Percentiles rank a stretch among this genome's conserved stretches.
phyloP scores from a whole-genome alignment of 2,113 vertebrate genomes.

The Leucopsar rothschildi region DNA sequence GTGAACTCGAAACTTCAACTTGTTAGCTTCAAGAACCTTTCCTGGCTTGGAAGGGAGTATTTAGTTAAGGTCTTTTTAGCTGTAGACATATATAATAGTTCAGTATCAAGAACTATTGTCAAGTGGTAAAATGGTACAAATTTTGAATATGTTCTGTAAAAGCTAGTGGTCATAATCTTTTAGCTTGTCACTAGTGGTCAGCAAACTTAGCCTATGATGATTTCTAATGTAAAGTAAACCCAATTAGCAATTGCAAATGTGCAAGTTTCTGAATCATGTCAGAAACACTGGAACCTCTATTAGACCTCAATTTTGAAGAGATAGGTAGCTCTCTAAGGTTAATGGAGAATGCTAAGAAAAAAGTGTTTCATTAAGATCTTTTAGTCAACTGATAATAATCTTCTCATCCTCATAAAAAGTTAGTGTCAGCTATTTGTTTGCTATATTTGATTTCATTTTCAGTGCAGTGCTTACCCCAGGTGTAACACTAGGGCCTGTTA shows the following conservation, averaged over 20 bases:
- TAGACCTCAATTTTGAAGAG: background rate
- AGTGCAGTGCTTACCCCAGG: background rate
- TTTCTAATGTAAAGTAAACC: background rate
- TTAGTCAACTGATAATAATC: background rate
- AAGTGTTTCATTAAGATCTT: background rate
- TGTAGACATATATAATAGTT: background rate
- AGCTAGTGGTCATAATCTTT: background rate
- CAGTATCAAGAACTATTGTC: background rate
- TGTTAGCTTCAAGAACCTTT: constrained; percentile 66
- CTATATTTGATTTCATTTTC: background rate
- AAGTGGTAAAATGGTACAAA: background rate
- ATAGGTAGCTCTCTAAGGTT: background rate
- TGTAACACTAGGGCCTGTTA: background rate
- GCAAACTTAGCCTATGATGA: background rate
- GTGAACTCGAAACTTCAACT: constrained; percentile 79
- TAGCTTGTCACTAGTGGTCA: background rate
- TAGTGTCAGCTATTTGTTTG: background rate
- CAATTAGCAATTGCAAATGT: background rate
- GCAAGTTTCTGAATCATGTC: background rate
- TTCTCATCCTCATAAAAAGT: background rate
- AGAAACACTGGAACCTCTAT: background rate
- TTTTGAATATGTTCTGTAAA: background rate
- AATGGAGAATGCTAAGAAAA: background rate
- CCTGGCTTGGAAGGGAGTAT: background rate
- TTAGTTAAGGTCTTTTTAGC: background rate